Evolutionary conservation across 2,113 vertebrate species (phyloP), one percentile per base, ranked within the genome.

Genomic region (Oryzias curvinotus): DNA sequence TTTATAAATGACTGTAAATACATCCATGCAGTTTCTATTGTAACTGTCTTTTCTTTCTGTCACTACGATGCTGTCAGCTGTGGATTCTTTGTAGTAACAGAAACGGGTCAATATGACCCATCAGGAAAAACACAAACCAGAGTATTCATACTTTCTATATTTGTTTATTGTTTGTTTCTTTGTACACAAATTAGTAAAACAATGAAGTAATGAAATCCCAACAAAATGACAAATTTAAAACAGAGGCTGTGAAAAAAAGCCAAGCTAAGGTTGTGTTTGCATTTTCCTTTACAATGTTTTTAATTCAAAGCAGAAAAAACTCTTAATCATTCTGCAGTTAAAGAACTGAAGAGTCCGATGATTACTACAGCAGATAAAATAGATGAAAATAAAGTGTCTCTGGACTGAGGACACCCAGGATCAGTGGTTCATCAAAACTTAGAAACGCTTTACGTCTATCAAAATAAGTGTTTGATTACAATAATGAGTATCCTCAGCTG

Each of bases 141-240:
- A 30, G 1, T 5, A 4, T 3, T 2, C 7, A 14, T 42, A 8
- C 5, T 25, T 44, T 60, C 43, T 55, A 14, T 58, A 4, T 53
- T 62, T 73, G 21, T 90, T 89, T 89, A 89, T 85, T 89, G 57
- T 77, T 66, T 83, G 77, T 73, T 65, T 90, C 62, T 81, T 78
- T 46, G 82, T 88, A 86, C 79, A 90, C 84, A 88, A 80, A 81
- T 86, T 81, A 87, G 78, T 82, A 79, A 59, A 73, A 77, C 49
- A 80, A n/a, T n/a, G n/a, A n/a, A 58, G 70, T 57, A 68, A 57
- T 78, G 63, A 75, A 68, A 70, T 77, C 23, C 16, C 12, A 79
- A 75, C 43, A 17, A 53, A 65, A 65, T 41, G 16, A 77, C 68
- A 87, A 75, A 73, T 77, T 82, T 52, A 77, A 71, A 67, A 74